A percentile compares a stretch with the other conserved stretches of the same genome.
These are phyloP conservation scores for Atrina japonica DNA, from an alignment of 2,888 invertebrate genomes.

Conservation along the genomic window DNA sequence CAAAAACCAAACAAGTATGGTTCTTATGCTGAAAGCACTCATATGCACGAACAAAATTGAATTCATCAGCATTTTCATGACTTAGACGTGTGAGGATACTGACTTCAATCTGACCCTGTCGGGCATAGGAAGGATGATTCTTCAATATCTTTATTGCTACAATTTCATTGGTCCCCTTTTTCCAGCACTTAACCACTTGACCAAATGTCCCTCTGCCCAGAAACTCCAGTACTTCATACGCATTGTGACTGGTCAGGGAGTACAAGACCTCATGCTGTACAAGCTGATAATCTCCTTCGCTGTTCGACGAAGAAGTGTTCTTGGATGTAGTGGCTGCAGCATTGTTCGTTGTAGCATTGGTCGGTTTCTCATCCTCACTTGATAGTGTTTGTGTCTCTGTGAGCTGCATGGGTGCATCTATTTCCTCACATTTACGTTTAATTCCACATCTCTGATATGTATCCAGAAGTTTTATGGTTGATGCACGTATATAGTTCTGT, in stretches of 20 bases:
- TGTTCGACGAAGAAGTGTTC: conserved; percentile 73
- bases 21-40: conserved; percentile 99
- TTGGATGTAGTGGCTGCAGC: conserved; percentile 70
- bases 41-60: conserved; percentile 99
- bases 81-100: conserved; percentile 82
- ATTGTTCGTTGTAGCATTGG: conserved; percentile 54
- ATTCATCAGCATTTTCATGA: conserved; percentile 83
- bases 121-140: conserved; percentile 99
- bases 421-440: conserved; percentile 78
- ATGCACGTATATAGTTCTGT: conserved; percentile 84
- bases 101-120: conserved; percentile 99
- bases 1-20: conserved; percentile 99
- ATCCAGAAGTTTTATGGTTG: conserved; percentile 86
- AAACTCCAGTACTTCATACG: conserved; percentile 98
- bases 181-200: conserved; percentile 99
- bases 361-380: conserved; percentile 79
- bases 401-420: conserved; percentile 78
- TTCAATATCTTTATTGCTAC: conserved; percentile 99
- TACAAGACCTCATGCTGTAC: conserved; percentile 98
- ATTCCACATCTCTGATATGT: conserved; percentile 83
- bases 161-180: conserved; percentile 99
- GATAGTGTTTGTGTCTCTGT: conserved; percentile 75
- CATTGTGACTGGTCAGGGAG: conserved; percentile 88
- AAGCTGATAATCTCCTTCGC: conserved; percentile 98
- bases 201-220: conserved; percentile 99